Evolutionary conservation across 2,888 invertebrate species (phyloP).

Genomic region (Laspeyria flexula): DNA sequence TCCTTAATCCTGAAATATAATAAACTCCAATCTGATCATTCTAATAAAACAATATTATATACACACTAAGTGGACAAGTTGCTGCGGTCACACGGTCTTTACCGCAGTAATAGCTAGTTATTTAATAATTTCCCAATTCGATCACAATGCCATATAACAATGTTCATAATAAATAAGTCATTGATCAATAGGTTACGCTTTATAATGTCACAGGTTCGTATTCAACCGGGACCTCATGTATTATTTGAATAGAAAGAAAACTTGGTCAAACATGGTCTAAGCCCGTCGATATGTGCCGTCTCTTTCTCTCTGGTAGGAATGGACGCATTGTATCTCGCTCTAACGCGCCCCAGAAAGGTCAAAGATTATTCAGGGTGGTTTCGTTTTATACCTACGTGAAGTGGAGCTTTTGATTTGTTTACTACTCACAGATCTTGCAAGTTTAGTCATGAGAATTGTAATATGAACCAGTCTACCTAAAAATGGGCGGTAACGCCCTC

Average conservation of each 20-base stretch:
- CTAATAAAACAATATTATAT: too few species aligned
- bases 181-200: slow-evolving; percentile 31
- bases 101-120: too few species aligned
- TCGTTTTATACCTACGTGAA: slow-evolving; percentile 27
- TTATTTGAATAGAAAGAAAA: slow-evolving; percentile 75
- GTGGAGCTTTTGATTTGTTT: not conserved
- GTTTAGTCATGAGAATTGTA: too few species aligned
- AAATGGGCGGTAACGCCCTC: too few species aligned
- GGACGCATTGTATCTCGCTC: slow-evolving; percentile 52
- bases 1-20: too few species aligned
- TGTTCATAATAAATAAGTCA: not conserved
- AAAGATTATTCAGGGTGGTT: slow-evolving; percentile 54
- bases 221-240: slow-evolving; percentile 60
- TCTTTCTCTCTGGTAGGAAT: slow-evolving; percentile 37
- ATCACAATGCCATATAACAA: too few species aligned
- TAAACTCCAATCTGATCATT: too few species aligned
- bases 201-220: slow-evolving; percentile 38
- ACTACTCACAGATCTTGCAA: too few species aligned
- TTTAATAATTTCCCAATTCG: too few species aligned
- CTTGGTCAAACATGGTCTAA: slow-evolving; percentile 69
- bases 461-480: too few species aligned
- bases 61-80: too few species aligned
- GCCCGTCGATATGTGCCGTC: slow-evolving; percentile 59
- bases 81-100: too few species aligned
- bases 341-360: slow-evolving; percentile 60